Conservation (phyloP, 1,140 invertebrate species). For the Coboldia fuscipes region DNA sequence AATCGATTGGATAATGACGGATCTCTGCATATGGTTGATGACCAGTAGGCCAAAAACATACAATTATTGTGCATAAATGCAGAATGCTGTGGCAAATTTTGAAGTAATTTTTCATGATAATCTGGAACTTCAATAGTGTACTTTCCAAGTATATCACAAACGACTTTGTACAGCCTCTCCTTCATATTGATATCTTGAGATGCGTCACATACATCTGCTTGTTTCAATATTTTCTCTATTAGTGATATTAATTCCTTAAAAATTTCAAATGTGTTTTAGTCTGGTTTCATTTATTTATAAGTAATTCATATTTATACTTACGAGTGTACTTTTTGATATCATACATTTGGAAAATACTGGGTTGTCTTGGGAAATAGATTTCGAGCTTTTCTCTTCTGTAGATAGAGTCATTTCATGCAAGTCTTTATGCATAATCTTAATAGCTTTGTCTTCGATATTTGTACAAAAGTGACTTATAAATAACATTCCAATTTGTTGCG, state of each 20-base stretch:
- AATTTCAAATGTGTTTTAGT: slow-evolving; percentile 8
- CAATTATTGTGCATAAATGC: slow-evolving; percentile 89
- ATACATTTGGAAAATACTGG: slow-evolving; percentile 32
- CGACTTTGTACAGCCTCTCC: slow-evolving; percentile 39
- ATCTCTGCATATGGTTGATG: slow-evolving; percentile 14
- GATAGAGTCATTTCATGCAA: slow-evolving; percentile 51
- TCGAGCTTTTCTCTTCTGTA: slow-evolving; percentile 22
- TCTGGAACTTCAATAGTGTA: slow-evolving; percentile 57
- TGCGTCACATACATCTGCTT: slow-evolving; percentile 32
- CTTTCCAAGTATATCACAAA: slow-evolving; percentile 49
- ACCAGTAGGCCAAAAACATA: slow-evolving; percentile 57
- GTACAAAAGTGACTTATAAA: slow-evolving; percentile 61
- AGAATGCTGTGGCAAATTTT: slow-evolving; percentile 64
- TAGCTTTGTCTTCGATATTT: slow-evolving; percentile 43
- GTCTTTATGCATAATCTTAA: slow-evolving; percentile 57
- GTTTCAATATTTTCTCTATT: slow-evolving; percentile 50
- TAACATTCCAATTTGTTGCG: slow-evolving; percentile 50
- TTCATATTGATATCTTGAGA: slow-evolving; percentile 33
- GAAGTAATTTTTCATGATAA: slow-evolving; percentile 53
- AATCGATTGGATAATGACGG: background rate
- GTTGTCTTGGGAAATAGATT: slow-evolving; percentile 7
- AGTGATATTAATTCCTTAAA: slow-evolving; percentile 43
- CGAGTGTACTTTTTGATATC: slow-evolving; percentile 27
- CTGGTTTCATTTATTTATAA: slow-evolving; percentile 8
- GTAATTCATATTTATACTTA: slow-evolving; percentile 2